These are phyloP conservation scores for Scleropages formosus DNA, from an alignment of 2,797 vertebrate genomes.

Conservation along the genomic window DNA sequence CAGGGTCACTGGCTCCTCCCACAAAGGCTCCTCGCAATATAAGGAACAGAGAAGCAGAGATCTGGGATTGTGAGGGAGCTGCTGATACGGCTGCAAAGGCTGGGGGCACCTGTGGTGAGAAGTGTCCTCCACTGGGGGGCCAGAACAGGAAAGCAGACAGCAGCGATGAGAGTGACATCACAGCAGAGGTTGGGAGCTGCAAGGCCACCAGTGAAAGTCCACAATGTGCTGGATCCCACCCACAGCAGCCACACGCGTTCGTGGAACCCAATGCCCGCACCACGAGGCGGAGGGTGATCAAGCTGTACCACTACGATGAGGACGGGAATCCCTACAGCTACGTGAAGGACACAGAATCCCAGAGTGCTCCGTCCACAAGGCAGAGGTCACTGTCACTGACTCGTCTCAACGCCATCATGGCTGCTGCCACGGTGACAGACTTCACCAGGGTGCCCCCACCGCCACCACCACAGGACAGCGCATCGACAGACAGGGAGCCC, in stretches of 20 bases:
- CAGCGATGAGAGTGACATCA: background rate
- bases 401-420: slow-evolving; percentile 68
- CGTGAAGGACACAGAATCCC: slow-evolving; percentile 43
- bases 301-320: slow-evolving; percentile 72
- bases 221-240: background rate
- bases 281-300: slow-evolving; percentile 57
- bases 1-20: too few species aligned
- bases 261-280: background rate
- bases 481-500: background rate
- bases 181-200: background rate
- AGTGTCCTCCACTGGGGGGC: background rate
- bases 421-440: slow-evolving; percentile 41
- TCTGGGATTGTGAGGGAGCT: too few species aligned
- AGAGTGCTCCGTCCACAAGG: slow-evolving; percentile 40
- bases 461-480: background rate
- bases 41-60: background rate
- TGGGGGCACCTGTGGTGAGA: background rate
- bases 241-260: background rate
- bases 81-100: background rate
- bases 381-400: slow-evolving; percentile 64
- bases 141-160: background rate
- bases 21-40: background rate
- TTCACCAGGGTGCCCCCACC: slow-evolving; percentile 28
- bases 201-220: background rate
- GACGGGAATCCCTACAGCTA: slow-evolving; percentile 40